phyloP scores from a whole-genome alignment of 2,113 vertebrate genomes.

The Alethe diademata region DNA sequence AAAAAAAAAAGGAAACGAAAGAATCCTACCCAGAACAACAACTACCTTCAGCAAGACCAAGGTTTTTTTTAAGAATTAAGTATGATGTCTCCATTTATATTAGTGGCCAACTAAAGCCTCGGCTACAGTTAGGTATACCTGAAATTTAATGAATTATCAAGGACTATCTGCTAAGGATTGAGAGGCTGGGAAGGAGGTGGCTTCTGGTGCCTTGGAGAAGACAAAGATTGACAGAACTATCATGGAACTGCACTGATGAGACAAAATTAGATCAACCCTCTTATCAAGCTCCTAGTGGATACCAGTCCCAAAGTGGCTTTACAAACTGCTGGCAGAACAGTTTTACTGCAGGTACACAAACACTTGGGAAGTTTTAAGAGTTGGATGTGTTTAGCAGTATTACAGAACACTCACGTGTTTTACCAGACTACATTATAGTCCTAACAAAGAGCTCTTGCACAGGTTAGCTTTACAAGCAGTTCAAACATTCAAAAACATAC shows the following conservation, averaged over 20 bases:
- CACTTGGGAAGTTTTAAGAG: neutral
- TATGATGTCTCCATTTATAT: neutral
- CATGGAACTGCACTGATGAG: neutral
- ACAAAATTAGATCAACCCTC: neutral
- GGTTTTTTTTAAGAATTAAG: neutral
- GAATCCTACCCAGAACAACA: neutral
- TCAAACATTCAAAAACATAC: neutral
- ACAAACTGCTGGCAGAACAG: neutral
- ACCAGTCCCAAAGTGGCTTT: neutral
- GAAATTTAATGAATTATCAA: neutral
- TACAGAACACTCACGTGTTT: neutral
- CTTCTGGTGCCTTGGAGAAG: neutral
- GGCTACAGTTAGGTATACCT: neutral
- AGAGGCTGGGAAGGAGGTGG: neutral
- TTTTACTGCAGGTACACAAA: neutral
- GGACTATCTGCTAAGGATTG: neutral
- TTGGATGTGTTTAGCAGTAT: neutral
- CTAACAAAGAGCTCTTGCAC: neutral
- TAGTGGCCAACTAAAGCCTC: neutral
- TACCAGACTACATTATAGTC: neutral
- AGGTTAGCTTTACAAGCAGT: neutral
- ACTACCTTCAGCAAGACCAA: neutral
- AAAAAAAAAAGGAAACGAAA: neutral
- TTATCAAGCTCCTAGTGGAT: neutral
- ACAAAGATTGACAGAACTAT: neutral